These are phyloP conservation scores for Chrysina gloriosa DNA, from an alignment of 2,888 invertebrate genomes.

Conservation along the genomic window DNA sequence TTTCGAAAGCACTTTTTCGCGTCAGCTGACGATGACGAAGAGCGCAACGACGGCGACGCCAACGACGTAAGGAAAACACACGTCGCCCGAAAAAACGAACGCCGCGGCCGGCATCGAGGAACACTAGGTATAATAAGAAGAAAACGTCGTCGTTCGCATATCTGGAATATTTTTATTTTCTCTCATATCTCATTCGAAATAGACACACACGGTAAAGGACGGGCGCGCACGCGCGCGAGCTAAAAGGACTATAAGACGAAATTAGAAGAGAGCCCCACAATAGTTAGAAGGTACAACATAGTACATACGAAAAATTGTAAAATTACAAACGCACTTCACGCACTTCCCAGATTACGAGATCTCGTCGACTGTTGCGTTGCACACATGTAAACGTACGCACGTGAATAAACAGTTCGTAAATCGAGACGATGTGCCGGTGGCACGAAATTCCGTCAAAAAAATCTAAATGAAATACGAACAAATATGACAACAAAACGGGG, in stretches of 20 bases:
- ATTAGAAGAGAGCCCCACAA: slow-evolving; percentile 45
- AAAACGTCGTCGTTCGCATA: slow-evolving; percentile 47
- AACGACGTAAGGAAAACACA: slow-evolving; percentile 21
- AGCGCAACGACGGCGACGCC: slow-evolving; percentile 1
- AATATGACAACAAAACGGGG: neutral
- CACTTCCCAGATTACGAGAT: neutral
- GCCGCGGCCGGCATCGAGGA: slow-evolving; percentile 4
- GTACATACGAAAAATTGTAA: slow-evolving; percentile 38
- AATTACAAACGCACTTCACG: slow-evolving; percentile 16
- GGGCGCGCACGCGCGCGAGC: slow-evolving; percentile 52
- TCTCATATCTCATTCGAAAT: slow-evolving; percentile 50
- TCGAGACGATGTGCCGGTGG: neutral
- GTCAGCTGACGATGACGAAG: neutral
- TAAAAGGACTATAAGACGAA: slow-evolving; percentile 46
- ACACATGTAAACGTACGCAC: neutral
- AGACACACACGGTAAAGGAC: slow-evolving; percentile 31
- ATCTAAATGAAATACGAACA: neutral
- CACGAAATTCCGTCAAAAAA: too few relatives aligned
- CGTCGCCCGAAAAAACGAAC: slow-evolving; percentile 13
- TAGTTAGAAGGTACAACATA: too few relatives aligned
- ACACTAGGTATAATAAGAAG: slow-evolving; percentile 42
- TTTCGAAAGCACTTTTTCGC: slow-evolving; percentile 28
- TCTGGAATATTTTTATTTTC: slow-evolving; percentile 55
- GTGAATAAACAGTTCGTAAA: neutral
- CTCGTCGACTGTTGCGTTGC: neutral